Conservation (phyloP, 2,888 invertebrate genomes). For the Pantelozetes paolii region DNA sequence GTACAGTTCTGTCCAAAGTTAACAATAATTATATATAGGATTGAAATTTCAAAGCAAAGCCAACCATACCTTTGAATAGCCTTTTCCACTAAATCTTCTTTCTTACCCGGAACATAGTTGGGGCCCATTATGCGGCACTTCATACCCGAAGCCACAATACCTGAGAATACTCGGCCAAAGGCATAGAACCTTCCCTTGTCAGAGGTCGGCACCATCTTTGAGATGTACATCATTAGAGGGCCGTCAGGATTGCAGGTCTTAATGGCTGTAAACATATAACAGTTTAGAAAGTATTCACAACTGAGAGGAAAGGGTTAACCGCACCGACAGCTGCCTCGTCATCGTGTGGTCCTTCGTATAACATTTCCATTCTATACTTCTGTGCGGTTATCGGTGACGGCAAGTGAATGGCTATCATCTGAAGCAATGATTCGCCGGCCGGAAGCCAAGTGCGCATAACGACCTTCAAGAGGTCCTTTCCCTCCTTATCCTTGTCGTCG, state of each 20-base stretch:
- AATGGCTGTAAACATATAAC: conserved; percentile 53
- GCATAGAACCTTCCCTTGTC: conserved; percentile 99
- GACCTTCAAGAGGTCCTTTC: conserved; percentile 90
- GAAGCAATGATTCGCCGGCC: conserved; percentile 97
- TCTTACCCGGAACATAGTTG: conserved; percentile 95
- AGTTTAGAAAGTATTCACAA: conserved; percentile 43
- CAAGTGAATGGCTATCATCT: conserved; percentile 99
- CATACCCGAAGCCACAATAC: conserved; percentile 80
- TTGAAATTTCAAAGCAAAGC: not conserved
- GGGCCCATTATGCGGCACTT: conserved; percentile 99
- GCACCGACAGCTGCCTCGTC: conserved; percentile 76
- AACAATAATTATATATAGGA: no score
- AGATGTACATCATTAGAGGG: conserved; percentile 99
- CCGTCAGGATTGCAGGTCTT: conserved; percentile 91
- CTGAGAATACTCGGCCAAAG: conserved; percentile 99
- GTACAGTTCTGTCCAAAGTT: conserved; percentile 69
- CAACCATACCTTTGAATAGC: conserved; percentile 74
- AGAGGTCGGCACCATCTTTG: conserved; percentile 99
- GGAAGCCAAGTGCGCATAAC: conserved; percentile 99
- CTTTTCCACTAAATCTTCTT: conserved; percentile 98
- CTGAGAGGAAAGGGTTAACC: not conserved
- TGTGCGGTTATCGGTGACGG: conserved; percentile 98
- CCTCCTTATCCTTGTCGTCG: conserved; percentile 94
- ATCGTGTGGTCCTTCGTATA: conserved; percentile 97
- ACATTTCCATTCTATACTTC: conserved; percentile 98